These are phyloP conservation scores for Onychorhynchus coronatus DNA, from an alignment of 2,113 vertebrate genomes.

Conservation along the genomic window DNA sequence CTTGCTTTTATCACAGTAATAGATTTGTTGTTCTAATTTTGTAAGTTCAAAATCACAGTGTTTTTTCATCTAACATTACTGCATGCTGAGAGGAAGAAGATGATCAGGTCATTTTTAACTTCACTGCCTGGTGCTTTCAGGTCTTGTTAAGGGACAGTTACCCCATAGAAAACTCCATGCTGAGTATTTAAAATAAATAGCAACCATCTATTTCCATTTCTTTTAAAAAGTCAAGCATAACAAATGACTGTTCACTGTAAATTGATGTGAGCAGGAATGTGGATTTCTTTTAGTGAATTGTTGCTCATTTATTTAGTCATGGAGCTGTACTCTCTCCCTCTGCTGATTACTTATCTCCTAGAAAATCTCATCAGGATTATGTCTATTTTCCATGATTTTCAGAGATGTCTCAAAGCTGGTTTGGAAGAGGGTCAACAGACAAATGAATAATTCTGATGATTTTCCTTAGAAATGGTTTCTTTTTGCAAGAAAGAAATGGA, in stretches of 20 bases:
- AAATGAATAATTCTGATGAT: neutral
- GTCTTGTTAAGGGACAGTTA: neutral
- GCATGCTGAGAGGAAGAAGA: neutral
- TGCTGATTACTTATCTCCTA: neutral
- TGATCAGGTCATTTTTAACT: neutral
- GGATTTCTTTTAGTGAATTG: neutral
- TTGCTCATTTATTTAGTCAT: neutral
- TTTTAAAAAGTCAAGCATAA: neutral
- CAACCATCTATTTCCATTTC: neutral
- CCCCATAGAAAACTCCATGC: neutral
- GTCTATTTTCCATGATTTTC: fast-evolving
- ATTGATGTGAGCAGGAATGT: neutral
- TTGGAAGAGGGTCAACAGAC: neutral
- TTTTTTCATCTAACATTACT: neutral
- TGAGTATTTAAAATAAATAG: neutral
- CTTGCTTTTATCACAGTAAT: neutral
- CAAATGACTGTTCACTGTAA: neutral
- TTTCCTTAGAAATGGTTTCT: neutral
- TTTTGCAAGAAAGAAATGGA: neutral
- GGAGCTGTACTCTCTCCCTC: neutral
- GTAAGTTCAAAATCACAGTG: neutral
- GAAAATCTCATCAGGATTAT: neutral
- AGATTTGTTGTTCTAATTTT: neutral
- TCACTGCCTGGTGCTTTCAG: neutral
- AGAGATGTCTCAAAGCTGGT: neutral